These are phyloP conservation scores for Lepidothrix coronata DNA, from an alignment of 2,113 vertebrate genomes.

Conservation along the genomic window DNA sequence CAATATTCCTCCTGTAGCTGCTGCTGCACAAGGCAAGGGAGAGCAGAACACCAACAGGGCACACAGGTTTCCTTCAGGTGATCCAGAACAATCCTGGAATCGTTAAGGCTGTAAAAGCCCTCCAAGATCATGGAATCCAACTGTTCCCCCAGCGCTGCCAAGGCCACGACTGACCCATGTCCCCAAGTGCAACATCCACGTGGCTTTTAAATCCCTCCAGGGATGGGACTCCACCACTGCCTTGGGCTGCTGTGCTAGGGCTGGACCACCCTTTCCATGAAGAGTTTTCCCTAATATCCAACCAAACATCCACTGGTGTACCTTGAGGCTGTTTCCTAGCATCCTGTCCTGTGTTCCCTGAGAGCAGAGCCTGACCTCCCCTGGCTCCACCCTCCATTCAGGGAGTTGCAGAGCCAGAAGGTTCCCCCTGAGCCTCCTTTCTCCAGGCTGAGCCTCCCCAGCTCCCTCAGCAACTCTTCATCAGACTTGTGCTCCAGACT, in stretches of 20 bases:
- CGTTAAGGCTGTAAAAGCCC: neutral
- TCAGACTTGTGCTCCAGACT: neutral
- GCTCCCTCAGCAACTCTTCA: neutral
- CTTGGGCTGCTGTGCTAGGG: neutral
- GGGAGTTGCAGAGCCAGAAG: neutral
- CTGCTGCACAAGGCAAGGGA: neutral
- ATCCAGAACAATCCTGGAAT: neutral
- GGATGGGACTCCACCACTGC: neutral
- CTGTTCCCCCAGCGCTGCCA: neutral
- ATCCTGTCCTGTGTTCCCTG: neutral
- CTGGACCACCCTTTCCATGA: fast-evolving
- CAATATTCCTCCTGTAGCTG: neutral
- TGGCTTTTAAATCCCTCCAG: neutral
- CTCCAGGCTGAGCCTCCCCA: neutral
- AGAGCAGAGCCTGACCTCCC: fast-evolving
- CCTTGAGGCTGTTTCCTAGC: fast-evolving
- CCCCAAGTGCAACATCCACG: neutral
- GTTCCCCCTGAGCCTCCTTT: neutral
- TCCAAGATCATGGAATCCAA: neutral
- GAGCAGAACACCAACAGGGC: fast-evolving
- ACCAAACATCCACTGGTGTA: neutral
- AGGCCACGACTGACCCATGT: neutral
- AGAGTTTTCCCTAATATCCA: neutral
- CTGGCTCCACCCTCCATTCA: neutral
- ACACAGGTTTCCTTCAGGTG: neutral